A percentile compares a stretch with the other conserved stretches of the same genome.
Conservation (phyloP, 2,888 invertebrate genomes). For the Bellardia bayeri region DNA sequence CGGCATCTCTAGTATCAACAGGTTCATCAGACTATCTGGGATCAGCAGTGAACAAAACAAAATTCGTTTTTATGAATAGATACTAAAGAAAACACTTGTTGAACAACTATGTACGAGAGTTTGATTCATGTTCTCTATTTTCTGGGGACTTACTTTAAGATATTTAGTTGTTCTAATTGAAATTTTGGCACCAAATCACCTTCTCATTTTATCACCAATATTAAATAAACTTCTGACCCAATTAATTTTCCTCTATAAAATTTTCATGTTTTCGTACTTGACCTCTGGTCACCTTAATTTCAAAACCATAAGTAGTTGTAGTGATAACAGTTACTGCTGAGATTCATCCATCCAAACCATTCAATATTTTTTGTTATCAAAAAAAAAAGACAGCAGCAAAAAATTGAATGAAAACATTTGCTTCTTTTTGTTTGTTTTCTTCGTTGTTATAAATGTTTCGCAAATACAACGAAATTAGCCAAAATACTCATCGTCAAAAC, state of each 20-base stretch:
- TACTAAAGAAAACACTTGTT: too few relatives aligned
- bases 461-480: conserved; percentile 56
- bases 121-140: too few relatives aligned
- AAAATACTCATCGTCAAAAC: conserved; percentile 57
- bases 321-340: conserved; percentile 63
- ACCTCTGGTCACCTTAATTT: conserved; percentile 67
- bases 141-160: too few relatives aligned
- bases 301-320: background rate
- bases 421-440: background rate
- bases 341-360: background rate
- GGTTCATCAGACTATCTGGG: too few relatives aligned
- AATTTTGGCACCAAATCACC: background rate
- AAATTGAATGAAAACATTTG: conserved; percentile 11
- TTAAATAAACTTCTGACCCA: background rate
- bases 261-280: conserved; percentile 2
- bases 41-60: too few relatives aligned
- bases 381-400: background rate
- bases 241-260: background rate
- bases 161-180: background rate
- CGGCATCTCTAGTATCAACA: too few relatives aligned
- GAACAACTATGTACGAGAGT: too few relatives aligned
- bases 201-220: too few relatives aligned
- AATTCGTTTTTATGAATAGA: too few relatives aligned
- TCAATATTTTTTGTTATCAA: conserved; percentile 47
- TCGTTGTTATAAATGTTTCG: conserved; percentile 38